These are phyloP conservation scores for Rhodophaea formosa DNA, from an alignment of 2,888 invertebrate species.

Conservation along the genomic window DNA sequence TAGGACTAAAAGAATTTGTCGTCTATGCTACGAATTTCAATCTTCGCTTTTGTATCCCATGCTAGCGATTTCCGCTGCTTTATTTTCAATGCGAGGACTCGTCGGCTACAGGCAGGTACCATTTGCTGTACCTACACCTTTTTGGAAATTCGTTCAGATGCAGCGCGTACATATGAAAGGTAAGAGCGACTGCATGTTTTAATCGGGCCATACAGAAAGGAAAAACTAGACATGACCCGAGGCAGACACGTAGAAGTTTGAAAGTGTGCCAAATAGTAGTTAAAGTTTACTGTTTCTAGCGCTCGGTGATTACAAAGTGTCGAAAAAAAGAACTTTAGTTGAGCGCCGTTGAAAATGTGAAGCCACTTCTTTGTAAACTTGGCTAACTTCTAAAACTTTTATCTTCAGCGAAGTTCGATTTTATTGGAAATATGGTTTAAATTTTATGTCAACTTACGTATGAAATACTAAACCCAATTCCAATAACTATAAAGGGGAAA, in stretches of 20 bases:
- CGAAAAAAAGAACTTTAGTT: constrained; percentile 35
- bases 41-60: constrained; percentile 22
- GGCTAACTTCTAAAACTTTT: constrained; percentile 16
- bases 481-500: too few species aligned
- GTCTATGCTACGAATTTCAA: constrained; percentile 1
- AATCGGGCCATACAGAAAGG: constrained; percentile 48
- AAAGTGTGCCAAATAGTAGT: constrained; percentile 63
- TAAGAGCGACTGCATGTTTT: constrained; percentile 46
- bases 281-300: constrained; percentile 47
- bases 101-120: constrained; percentile 25
- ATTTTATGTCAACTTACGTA: too few species aligned
- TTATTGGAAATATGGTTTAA: not conserved
- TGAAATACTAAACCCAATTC: too few species aligned
- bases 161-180: constrained; percentile 37
- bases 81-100: constrained; percentile 32
- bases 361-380: constrained; percentile 27
- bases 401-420: constrained; percentile 2
- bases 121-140: constrained; percentile 40
- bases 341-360: constrained; percentile 31
- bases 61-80: constrained; percentile 33
- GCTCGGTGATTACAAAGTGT: constrained; percentile 45
- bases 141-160: constrained; percentile 42
- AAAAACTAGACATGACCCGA: constrained; percentile 37
- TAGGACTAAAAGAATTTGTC: not conserved
- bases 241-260: constrained; percentile 46